Percentiles rank a stretch among this genome's conserved stretches.
phyloP scores from a whole-genome alignment of 2,888 invertebrate genomes.

The Amphipyra tragopoginis region DNA sequence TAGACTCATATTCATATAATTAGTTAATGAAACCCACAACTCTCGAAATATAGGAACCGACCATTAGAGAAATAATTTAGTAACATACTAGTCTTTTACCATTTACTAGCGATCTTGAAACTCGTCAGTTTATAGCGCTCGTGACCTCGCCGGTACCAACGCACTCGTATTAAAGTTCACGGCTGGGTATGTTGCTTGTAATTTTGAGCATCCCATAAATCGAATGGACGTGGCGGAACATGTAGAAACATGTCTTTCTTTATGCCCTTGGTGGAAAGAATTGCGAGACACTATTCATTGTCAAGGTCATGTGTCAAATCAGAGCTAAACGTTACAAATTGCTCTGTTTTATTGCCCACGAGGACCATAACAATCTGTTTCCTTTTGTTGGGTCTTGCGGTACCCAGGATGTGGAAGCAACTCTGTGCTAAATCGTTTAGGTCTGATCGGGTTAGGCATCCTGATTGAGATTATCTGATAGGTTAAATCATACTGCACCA shows the following conservation, averaged over 20 bases:
- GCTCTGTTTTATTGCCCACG: slow-evolving; percentile 18
- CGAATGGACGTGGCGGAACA: slow-evolving; percentile 8
- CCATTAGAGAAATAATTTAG: slow-evolving; percentile 21
- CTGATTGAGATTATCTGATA: neutral
- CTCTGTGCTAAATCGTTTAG: neutral
- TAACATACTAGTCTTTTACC: slow-evolving; percentile 17
- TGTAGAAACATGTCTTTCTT: neutral
- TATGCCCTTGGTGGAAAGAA: no score
- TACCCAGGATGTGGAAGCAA: slow-evolving; percentile 18
- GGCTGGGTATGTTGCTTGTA: slow-evolving; percentile 41
- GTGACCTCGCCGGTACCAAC: slow-evolving; percentile 55
- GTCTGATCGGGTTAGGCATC: neutral
- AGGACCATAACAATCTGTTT: slow-evolving; percentile 25
- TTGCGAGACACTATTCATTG: slow-evolving; percentile 11
- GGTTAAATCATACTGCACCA: neutral
- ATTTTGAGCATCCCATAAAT: slow-evolving; percentile 46
- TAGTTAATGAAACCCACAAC: no score
- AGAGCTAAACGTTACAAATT: slow-evolving; percentile 7
- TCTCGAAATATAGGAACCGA: no score
- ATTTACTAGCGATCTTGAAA: slow-evolving; percentile 42
- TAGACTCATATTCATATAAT: no score
- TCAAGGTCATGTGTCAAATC: slow-evolving; percentile 22
- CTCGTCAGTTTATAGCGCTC: slow-evolving; percentile 50
- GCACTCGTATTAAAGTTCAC: slow-evolving; percentile 54
- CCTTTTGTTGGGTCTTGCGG: slow-evolving; percentile 19